These are phyloP conservation scores for Petrocephalus zakoni DNA, from an alignment of 2,113 vertebrate species.

Conservation along the genomic window DNA sequence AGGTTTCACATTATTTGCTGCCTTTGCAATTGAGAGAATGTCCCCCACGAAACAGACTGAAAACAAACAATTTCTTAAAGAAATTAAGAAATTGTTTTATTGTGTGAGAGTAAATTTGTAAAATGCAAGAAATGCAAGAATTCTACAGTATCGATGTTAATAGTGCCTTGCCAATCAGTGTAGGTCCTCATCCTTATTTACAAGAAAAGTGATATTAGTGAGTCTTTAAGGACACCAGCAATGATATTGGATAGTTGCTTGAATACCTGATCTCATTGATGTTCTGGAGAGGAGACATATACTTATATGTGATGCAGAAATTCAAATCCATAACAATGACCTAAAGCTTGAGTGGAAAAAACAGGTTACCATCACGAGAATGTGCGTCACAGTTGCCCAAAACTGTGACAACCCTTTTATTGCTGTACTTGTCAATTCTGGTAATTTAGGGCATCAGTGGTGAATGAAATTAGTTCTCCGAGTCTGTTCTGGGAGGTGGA, in stretches of 20 bases:
- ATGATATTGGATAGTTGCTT: not conserved
- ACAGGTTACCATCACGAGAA: not conserved
- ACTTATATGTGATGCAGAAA: too few relatives aligned
- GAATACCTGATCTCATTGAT: not conserved
- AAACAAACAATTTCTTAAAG: not conserved
- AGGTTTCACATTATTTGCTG: not conserved
- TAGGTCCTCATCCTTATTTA: not conserved
- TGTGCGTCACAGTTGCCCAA: not conserved
- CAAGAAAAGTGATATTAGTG: not conserved
- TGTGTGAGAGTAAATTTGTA: not conserved
- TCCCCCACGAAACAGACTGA: not conserved
- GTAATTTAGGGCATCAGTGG: slow-evolving; percentile 21
- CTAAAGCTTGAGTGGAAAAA: not conserved
- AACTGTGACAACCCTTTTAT: not conserved
- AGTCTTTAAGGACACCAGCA: not conserved
- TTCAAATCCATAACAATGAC: not conserved
- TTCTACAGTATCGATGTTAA: not conserved
- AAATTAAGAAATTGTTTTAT: not conserved
- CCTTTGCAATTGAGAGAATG: not conserved
- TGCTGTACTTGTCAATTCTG: not conserved
- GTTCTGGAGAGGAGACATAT: not conserved
- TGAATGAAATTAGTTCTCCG: slow-evolving; percentile 22
- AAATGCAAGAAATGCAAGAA: not conserved
- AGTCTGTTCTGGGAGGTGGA: slow-evolving; percentile 20
- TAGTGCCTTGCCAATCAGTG: not conserved